phyloP scores from a whole-genome alignment of 1,140 invertebrate genomes.

The Parasteatoda tepidariorum region DNA sequence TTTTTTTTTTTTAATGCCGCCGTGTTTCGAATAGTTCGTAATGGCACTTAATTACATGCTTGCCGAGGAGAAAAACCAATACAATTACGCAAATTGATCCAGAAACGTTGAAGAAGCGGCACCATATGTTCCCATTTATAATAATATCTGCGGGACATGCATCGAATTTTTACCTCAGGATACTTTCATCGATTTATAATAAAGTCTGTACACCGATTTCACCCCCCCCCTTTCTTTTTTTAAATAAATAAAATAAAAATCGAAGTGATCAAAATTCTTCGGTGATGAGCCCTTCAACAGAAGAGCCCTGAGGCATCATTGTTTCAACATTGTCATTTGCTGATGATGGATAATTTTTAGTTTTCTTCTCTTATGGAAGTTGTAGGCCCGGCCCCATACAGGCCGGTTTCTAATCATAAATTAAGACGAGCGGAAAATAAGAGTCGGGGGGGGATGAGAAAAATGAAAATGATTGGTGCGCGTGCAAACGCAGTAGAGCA shows the following conservation, averaged over 20 bases:
- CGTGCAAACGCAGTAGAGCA: slow-evolving; percentile 13
- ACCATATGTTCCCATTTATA: background rate
- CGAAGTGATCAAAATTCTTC: no score
- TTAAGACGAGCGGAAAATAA: slow-evolving; percentile 11
- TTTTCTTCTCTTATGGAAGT: no score
- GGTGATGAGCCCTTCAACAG: background rate
- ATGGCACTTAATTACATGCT: background rate
- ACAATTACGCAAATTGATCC: background rate
- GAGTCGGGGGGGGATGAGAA: background rate
- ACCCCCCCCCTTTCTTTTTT: no score
- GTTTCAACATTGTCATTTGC: slow-evolving; percentile 60
- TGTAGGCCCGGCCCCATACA: background rate
- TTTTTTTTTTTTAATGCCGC: no score
- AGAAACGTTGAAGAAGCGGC: background rate
- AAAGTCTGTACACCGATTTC: no score
- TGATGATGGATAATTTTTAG: slow-evolving; percentile 57
- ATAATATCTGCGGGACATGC: no score
- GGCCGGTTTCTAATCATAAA: slow-evolving; percentile 33
- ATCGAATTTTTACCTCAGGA: no score
- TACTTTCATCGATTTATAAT: no score
- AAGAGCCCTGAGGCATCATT: background rate
- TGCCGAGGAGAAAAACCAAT: background rate
- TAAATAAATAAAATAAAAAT: no score
- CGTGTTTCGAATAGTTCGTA: no score
- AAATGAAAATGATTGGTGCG: background rate